Percentiles rank a stretch among this genome's conserved stretches.
Conservation (phyloP, 2,797 vertebrate genomes). For the Hippopotamyrus pictus region DNA sequence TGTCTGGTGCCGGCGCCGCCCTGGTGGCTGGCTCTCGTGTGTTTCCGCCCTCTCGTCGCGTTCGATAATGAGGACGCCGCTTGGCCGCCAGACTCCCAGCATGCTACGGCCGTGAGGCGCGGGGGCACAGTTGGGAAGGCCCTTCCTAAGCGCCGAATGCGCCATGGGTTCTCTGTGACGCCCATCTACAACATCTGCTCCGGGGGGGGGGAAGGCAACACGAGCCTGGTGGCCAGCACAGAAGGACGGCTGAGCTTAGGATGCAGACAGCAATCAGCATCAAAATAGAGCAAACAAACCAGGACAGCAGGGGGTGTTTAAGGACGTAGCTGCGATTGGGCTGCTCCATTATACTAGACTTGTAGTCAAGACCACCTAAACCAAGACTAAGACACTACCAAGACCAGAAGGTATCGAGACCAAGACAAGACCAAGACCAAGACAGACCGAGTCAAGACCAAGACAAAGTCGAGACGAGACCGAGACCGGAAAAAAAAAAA, state of each 20-base stretch:
- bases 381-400: too few species aligned
- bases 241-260: slow-evolving; percentile 26
- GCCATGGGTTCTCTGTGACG: slow-evolving; percentile 42
- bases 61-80: slow-evolving; percentile 30
- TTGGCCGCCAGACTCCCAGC: slow-evolving; percentile 35
- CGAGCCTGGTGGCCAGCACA: slow-evolving; percentile 31
- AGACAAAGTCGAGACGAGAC: too few species aligned
- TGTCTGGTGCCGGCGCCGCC: neutral
- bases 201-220: slow-evolving; percentile 27
- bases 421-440: too few species aligned
- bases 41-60: slow-evolving; percentile 35
- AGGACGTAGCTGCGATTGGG: neutral
- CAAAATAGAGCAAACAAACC: neutral
- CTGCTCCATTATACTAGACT: neutral
- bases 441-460: too few species aligned
- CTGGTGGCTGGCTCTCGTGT: slow-evolving; percentile 37
- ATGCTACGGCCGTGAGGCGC: slow-evolving; percentile 44
- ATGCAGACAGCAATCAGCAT: slow-evolving; percentile 14
- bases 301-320: neutral
- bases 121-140: slow-evolving; percentile 34
- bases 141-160: neutral
- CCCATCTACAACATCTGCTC: slow-evolving; percentile 51
- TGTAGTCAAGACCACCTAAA: too few species aligned
- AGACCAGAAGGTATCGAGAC: too few species aligned
- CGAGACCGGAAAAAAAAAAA: too few species aligned